Percentiles rank a stretch among this genome's conserved stretches.
phyloP scores from a whole-genome alignment of 2,113 vertebrate genomes.

The Calidris pygmaea region DNA sequence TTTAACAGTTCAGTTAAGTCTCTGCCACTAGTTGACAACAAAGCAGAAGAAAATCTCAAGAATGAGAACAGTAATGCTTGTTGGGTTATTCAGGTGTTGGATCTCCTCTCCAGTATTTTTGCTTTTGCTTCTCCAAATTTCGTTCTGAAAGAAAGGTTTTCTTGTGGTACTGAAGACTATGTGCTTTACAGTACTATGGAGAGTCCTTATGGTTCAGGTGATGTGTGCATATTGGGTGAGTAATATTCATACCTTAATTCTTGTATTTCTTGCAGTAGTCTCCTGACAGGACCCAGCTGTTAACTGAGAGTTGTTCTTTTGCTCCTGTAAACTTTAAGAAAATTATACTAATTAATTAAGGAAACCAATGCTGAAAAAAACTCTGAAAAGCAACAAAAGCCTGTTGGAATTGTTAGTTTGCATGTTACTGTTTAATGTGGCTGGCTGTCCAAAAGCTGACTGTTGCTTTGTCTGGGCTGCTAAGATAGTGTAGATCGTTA shows the following conservation, averaged over 20 bases:
- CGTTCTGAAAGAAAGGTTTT: neutral
- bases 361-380: neutral
- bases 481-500: slow-evolving; percentile 54
- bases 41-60: neutral
- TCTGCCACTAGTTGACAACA: neutral
- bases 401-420: slow-evolving; percentile 45
- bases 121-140: neutral
- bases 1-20: neutral
- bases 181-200: neutral
- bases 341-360: slow-evolving; percentile 17
- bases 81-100: neutral
- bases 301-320: neutral
- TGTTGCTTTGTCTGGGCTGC: slow-evolving; percentile 65
- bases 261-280: neutral
- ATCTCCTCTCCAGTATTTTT: neutral
- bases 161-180: neutral
- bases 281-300: neutral
- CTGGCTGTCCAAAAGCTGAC: slow-evolving; percentile 58
- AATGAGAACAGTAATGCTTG: neutral
- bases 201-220: neutral
- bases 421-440: slow-evolving; percentile 45
- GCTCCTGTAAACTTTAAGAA: neutral
- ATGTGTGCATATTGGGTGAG: neutral
- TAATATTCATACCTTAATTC: neutral
- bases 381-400: neutral